Percentiles rank a stretch among this genome's conserved stretches.
phyloP scores from a whole-genome alignment of 2,888 invertebrate species.

The Dolomedes plantarius region DNA sequence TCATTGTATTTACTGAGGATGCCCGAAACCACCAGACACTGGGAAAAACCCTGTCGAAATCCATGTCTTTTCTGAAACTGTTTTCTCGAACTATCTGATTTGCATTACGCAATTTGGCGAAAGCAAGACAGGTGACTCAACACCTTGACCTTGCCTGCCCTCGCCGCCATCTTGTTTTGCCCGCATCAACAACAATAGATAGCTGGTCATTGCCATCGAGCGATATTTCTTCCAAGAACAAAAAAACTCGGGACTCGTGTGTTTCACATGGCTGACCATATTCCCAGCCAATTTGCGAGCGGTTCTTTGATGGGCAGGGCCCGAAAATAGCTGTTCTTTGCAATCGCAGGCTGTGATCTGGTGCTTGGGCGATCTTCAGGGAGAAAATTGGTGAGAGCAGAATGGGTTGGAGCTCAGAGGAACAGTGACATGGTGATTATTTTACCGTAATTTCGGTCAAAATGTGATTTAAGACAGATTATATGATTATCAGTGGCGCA shows the following conservation, averaged over 20 bases:
- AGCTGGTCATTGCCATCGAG: slow-evolving; percentile 41
- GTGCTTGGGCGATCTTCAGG: neutral
- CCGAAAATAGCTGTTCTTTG: neutral
- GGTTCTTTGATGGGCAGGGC: slow-evolving; percentile 1
- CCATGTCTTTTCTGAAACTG: too few relatives aligned
- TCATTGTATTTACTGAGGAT: too few relatives aligned
- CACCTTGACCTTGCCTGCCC: slow-evolving; percentile 34
- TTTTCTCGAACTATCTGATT: neutral
- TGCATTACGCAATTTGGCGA: slow-evolving; percentile 6
- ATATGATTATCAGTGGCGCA: too few relatives aligned
- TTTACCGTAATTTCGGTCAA: too few relatives aligned
- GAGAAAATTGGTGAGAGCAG: neutral
- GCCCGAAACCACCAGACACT: too few relatives aligned
- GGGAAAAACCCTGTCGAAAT: too few relatives aligned
- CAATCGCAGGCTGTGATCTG: neutral
- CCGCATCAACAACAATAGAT: slow-evolving; percentile 35
- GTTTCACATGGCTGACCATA: slow-evolving; percentile 36
- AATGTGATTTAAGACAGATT: too few relatives aligned
- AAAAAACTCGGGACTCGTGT: neutral
- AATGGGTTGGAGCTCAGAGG: neutral
- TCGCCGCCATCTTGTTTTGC: neutral
- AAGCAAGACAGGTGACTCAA: slow-evolving; percentile 4
- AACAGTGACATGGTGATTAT: neutral
- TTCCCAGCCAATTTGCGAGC: slow-evolving; percentile 41
- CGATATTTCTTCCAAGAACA: slow-evolving; percentile 31